phyloP scores from a whole-genome alignment of 1,140 invertebrate species.

The Macrobrachium nipponense region DNA sequence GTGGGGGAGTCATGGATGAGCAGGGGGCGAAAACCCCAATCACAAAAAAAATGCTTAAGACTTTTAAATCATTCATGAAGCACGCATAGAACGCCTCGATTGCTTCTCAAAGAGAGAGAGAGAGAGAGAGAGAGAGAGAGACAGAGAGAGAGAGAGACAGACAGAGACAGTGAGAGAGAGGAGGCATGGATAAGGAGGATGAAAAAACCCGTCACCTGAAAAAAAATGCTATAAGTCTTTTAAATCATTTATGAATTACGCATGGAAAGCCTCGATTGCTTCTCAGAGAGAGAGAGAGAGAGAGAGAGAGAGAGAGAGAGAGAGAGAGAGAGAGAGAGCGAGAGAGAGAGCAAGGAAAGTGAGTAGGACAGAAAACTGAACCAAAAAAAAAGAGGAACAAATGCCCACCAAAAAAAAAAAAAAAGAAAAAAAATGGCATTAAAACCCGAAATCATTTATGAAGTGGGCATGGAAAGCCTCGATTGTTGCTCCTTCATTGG shows the following conservation, averaged over 20 bases:
- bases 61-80: not conserved
- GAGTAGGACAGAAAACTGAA: too few relatives aligned
- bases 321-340: constrained; percentile 13
- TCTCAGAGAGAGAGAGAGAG: not conserved
- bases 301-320: constrained; percentile 15
- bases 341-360: not conserved
- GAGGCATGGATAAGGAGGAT: not conserved
- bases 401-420: not conserved
- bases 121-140: constrained; percentile 6
- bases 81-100: not conserved
- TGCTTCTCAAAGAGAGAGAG: not conserved
- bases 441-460: not conserved
- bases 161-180: constrained; percentile 1
- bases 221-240: not conserved
- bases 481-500: too few relatives aligned
- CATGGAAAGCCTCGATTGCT: not conserved
- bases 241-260: not conserved
- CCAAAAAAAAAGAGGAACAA: too few relatives aligned
- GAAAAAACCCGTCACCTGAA: not conserved
- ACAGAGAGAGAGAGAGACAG: constrained; percentile 5
- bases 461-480: not conserved
- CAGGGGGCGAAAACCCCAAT: too few relatives aligned
- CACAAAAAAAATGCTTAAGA: not conserved
- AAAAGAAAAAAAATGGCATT: too few relatives aligned
- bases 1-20: not conserved